Conservation (phyloP, 2,113 vertebrate species). For the Saguinus imperator region DNA sequence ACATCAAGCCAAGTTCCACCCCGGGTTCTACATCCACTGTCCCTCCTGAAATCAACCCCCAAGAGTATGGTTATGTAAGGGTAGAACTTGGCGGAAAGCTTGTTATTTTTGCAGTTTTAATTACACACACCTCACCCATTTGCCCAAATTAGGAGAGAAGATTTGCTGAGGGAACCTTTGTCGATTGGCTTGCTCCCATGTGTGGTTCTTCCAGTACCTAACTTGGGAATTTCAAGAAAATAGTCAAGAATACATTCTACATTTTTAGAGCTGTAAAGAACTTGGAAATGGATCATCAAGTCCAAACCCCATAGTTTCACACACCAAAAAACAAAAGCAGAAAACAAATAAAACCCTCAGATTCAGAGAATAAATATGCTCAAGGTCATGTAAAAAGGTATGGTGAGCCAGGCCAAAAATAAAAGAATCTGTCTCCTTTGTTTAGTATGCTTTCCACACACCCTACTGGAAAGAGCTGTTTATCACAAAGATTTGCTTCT, state of each 20-base stretch:
- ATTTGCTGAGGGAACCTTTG: conserved; percentile 27
- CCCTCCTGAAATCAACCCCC: conserved; percentile 46
- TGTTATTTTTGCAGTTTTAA: conserved; percentile 76
- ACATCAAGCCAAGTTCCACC: conserved; percentile 74
- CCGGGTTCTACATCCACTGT: conserved; percentile 63
- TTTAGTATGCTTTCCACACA: background rate
- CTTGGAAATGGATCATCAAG: background rate
- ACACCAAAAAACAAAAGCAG: background rate
- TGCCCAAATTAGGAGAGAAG: conserved; percentile 74
- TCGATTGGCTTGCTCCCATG: conserved; percentile 31
- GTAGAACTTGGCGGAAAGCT: conserved; percentile 73
- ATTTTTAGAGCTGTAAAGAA: conserved; percentile 21
- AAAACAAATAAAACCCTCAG: background rate
- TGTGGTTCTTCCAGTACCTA: conserved; percentile 61
- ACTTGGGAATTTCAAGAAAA: conserved; percentile 67
- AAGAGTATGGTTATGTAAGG: conserved; percentile 68
- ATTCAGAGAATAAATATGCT: conserved; percentile 17
- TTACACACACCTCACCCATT: conserved; percentile 72
- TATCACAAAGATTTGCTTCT: background rate
- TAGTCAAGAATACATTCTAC: conserved; percentile 41
- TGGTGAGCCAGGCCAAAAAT: background rate
- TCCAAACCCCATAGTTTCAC: conserved; percentile 27
- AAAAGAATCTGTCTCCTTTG: background rate
- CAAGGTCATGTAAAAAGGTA: background rate
- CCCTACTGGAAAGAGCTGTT: background rate